Conservation (phyloP, 2,113 vertebrate genomes). For the Rhegmatorhina hoffmannsi region DNA sequence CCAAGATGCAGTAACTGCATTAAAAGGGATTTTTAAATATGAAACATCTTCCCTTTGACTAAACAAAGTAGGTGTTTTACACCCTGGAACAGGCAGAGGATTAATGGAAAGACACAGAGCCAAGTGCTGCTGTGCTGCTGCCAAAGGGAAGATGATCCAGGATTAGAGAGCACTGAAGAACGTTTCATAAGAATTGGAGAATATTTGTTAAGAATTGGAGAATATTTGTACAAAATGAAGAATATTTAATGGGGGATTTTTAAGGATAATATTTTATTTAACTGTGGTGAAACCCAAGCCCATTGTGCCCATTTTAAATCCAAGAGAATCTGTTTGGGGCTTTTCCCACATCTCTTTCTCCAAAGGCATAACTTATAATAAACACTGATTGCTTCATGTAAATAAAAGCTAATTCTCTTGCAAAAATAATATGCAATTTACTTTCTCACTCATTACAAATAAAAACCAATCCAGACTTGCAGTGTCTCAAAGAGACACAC, state of each 20-base stretch:
- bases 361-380: not conserved
- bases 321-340: not conserved
- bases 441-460: not conserved
- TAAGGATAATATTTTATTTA: not conserved
- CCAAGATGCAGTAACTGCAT: conserved; percentile 18
- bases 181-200: not conserved
- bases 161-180: not conserved
- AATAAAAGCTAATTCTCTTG: conserved; percentile 21
- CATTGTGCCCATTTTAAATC: not conserved
- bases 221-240: not conserved
- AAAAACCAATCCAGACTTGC: not conserved
- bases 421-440: not conserved
- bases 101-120: conserved; percentile 11
- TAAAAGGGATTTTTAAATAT: conserved; percentile 32
- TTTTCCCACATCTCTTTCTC: not conserved
- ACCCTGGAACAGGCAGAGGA: conserved; percentile 7
- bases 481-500: not conserved
- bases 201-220: not conserved
- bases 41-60: conserved; percentile 4
- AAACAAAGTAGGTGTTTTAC: conserved; percentile 39
- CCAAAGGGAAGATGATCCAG: conserved; percentile 31
- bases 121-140: not conserved
- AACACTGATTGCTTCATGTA: conserved; percentile 13
- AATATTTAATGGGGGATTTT: not conserved
- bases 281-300: not conserved